These are phyloP conservation scores for Myripristis jacobus DNA, from an alignment of 2,797 vertebrate genomes.

Conservation along the genomic window DNA sequence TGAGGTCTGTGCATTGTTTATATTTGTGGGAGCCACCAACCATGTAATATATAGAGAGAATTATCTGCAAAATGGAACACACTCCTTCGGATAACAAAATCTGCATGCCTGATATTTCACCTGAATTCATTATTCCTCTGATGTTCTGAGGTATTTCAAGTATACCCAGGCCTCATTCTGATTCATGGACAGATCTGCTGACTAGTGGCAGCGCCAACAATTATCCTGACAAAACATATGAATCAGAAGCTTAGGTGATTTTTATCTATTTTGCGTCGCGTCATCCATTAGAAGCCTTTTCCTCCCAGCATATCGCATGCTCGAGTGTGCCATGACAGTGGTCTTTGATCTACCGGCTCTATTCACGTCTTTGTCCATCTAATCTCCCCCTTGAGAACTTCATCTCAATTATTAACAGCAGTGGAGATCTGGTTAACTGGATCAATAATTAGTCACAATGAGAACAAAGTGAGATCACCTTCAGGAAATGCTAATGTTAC, in stretches of 20 bases:
- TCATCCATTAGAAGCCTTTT: background rate
- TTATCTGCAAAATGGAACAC: background rate
- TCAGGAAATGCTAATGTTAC: background rate
- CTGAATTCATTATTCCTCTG: background rate
- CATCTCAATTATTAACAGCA: background rate
- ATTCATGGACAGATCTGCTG: background rate
- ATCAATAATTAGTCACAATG: background rate
- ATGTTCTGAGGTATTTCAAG: background rate
- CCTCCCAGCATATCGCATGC: background rate
- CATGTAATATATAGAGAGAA: background rate
- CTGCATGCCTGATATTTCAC: background rate
- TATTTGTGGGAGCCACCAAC: constrained; percentile 42
- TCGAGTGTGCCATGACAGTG: background rate
- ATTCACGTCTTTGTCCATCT: background rate
- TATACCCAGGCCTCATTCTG: background rate
- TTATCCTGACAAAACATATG: no score
- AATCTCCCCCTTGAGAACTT: background rate
- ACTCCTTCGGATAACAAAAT: background rate
- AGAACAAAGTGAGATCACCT: background rate
- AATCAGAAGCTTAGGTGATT: background rate
- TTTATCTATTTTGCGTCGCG: no score
- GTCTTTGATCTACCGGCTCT: background rate
- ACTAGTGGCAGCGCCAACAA: no score
- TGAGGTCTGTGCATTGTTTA: constrained; percentile 67
- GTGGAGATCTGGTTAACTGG: background rate